These are phyloP conservation scores for Hydropotes inermis DNA, from an alignment of 2,113 vertebrate genomes.

Conservation along the genomic window DNA sequence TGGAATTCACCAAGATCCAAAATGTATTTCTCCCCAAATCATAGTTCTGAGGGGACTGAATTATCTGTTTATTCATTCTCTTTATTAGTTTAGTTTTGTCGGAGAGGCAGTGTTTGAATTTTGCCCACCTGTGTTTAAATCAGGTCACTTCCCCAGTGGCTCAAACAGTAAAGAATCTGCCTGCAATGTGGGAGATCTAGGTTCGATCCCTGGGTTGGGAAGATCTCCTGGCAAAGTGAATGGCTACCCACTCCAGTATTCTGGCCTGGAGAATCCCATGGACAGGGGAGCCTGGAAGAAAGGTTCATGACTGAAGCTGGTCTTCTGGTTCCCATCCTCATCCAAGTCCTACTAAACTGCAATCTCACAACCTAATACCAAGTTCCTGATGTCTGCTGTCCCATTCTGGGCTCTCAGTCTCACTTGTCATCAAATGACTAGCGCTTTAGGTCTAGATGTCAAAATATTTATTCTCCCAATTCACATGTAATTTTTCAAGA, in stretches of 20 bases:
- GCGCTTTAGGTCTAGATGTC: neutral
- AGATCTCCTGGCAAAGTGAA: neutral
- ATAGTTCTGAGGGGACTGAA: neutral
- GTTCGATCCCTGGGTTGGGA: neutral
- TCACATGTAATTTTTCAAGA: neutral
- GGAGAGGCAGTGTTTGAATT: neutral
- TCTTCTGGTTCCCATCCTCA: neutral
- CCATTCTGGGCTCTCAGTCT: neutral
- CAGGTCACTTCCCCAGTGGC: neutral
- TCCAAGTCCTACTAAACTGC: accelerated
- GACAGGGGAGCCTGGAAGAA: neutral
- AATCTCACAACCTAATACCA: neutral
- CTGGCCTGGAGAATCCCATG: neutral
- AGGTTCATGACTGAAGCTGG: accelerated
- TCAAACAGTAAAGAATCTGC: neutral
- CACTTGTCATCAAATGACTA: neutral
- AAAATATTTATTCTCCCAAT: neutral
- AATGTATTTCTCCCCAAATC: neutral
- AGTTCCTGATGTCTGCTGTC: neutral
- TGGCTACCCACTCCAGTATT: neutral
- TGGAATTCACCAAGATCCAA: neutral
- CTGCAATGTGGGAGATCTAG: neutral
- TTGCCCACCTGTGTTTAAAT: neutral
- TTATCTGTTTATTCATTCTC: neutral
- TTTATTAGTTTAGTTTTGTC: neutral